Percentiles rank a stretch among this genome's conserved stretches.
Conservation (phyloP, 2,888 invertebrate genomes). For the Nymphalis polychloros region DNA sequence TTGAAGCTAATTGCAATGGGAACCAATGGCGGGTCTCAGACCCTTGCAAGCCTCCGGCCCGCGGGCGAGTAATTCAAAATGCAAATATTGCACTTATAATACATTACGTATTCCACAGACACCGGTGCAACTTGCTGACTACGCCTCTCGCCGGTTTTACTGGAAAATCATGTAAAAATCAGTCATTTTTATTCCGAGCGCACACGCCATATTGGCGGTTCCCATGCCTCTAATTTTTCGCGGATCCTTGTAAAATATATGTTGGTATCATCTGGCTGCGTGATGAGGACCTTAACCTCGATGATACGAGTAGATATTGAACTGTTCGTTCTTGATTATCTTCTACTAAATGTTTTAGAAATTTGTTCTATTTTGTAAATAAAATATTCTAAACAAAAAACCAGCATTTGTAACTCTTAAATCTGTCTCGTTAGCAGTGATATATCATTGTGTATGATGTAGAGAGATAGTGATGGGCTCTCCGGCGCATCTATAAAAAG, state of each 20-base stretch:
- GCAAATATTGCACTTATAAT: slow-evolving; percentile 79
- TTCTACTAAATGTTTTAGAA: neutral
- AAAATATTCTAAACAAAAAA: slow-evolving; percentile 6
- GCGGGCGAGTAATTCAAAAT: slow-evolving; percentile 78
- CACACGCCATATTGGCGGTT: slow-evolving; percentile 75
- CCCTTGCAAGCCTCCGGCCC: slow-evolving; percentile 33
- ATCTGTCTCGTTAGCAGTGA: slow-evolving; percentile 55
- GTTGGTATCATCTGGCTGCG: slow-evolving; percentile 19
- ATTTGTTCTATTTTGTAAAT: neutral
- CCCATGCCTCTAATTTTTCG: slow-evolving; percentile 79
- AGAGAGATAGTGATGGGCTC: slow-evolving; percentile 58
- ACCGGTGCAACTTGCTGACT: slow-evolving; percentile 61
- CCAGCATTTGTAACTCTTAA: slow-evolving; percentile 24
- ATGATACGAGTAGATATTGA: neutral
- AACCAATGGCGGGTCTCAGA: slow-evolving; percentile 27
- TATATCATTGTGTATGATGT: slow-evolving; percentile 55
- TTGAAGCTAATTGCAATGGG: slow-evolving; percentile 31
- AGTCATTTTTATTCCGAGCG: slow-evolving; percentile 74
- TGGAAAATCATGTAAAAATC: slow-evolving; percentile 79
- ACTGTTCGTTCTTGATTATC: neutral
- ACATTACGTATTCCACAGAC: slow-evolving; percentile 75
- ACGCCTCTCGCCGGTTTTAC: slow-evolving; percentile 75
- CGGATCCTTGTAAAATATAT: slow-evolving; percentile 59
- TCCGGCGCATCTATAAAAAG: slow-evolving; percentile 72
- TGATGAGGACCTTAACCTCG: slow-evolving; percentile 19